Percentiles rank a stretch among this genome's conserved stretches.
phyloP scores from a whole-genome alignment of 2,797 vertebrate species.

The Parauchenoglanis ngamensis region DNA sequence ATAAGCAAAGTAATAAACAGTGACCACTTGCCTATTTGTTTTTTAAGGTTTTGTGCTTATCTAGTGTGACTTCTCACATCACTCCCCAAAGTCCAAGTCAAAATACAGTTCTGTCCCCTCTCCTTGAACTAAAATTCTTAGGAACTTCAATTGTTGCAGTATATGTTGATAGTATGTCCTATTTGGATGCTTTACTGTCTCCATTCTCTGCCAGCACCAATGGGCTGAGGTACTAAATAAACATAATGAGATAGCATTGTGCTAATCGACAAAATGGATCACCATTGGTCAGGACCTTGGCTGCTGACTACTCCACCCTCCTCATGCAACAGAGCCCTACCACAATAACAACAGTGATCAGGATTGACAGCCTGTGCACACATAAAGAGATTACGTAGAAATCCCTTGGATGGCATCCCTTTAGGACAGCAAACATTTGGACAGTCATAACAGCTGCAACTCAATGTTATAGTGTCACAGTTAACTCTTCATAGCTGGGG shows the following conservation, averaged over 20 bases:
- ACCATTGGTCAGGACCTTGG: conserved; percentile 58
- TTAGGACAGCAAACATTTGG: conserved; percentile 48
- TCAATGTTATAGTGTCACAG: conserved; percentile 17
- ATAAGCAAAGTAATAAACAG: background rate
- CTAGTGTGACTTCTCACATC: background rate
- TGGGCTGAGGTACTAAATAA: conserved; percentile 43
- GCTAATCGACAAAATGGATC: conserved; percentile 67
- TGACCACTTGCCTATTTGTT: background rate
- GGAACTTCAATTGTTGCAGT: background rate
- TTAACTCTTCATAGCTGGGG: conserved; percentile 7
- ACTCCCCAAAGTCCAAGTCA: background rate
- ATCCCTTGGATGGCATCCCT: conserved; percentile 59
- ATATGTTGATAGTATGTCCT: conserved; percentile 25
- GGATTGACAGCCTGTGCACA: conserved; percentile 70
- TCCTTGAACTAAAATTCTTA: background rate
- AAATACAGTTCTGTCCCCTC: background rate
- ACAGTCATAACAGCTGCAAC: conserved; percentile 52
- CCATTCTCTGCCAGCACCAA: conserved; percentile 43
- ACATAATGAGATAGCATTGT: conserved; percentile 64
- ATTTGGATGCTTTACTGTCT: conserved; percentile 29
- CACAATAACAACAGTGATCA: conserved; percentile 70
- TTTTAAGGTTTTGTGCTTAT: background rate
- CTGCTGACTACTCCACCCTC: conserved; percentile 18
- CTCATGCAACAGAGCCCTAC: conserved; percentile 50
- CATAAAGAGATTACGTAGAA: conserved; percentile 74